A percentile compares a stretch with the other conserved stretches of the same genome.
These are phyloP conservation scores for Raphicerus campestris DNA, from an alignment of 2,113 vertebrate species.

Conservation along the genomic window DNA sequence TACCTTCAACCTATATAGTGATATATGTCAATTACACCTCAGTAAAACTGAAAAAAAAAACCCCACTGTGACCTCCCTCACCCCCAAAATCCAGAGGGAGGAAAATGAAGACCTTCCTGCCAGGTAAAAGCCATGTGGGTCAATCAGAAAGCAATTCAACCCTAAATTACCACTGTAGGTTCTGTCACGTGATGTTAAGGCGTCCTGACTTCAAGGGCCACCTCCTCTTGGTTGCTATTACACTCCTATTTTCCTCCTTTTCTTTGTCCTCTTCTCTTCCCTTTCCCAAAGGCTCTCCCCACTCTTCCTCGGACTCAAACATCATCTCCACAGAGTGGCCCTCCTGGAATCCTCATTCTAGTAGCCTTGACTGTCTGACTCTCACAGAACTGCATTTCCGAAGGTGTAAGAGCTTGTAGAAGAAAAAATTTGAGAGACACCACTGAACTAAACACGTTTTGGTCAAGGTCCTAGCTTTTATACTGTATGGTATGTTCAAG, in stretches of 20 bases:
- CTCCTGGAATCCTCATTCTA: not conserved
- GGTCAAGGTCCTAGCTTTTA: not conserved
- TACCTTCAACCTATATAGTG: not conserved
- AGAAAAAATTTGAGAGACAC: not conserved
- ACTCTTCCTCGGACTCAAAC: not conserved
- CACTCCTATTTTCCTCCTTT: not conserved
- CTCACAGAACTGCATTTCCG: not conserved
- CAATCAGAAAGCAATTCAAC: not conserved
- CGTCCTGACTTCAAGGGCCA: not conserved
- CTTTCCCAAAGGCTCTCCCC: not conserved
- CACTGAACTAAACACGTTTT: not conserved
- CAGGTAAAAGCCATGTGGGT: not conserved
- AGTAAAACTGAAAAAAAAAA: not conserved
- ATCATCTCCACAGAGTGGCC: not conserved
- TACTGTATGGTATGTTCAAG: no score
- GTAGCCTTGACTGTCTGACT: not conserved
- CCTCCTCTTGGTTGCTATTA: not conserved
- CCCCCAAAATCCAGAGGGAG: not conserved
- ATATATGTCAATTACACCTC: not conserved
- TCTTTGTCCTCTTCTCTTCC: not conserved
- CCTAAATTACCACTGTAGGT: not conserved
- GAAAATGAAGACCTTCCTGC: not conserved
- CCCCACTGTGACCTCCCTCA: not conserved
- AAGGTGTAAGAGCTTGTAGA: not conserved
- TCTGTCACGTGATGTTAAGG: not conserved